A percentile compares a stretch with the other conserved stretches of the same genome.
These are phyloP conservation scores for Anoncus sp. DNA, from an alignment of 2,888 invertebrate genomes.

Conservation along the genomic window DNA sequence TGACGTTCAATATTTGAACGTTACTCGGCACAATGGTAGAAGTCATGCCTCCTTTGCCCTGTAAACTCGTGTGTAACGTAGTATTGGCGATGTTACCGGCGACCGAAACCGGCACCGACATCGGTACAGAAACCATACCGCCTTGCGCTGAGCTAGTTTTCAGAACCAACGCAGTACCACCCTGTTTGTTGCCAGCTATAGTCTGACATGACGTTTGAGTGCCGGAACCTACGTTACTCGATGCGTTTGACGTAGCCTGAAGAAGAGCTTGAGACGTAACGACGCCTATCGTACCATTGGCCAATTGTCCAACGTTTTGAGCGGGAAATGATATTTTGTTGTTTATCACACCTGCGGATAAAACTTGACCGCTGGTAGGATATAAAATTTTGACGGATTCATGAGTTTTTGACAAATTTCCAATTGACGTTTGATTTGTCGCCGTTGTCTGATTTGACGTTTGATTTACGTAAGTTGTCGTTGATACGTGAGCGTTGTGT, in stretches of 20 bases:
- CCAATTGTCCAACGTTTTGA: constrained; percentile 85
- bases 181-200: constrained; percentile 77
- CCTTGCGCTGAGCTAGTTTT: constrained; percentile 81
- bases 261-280: constrained; percentile 85
- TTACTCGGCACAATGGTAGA: constrained; percentile 88
- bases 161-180: constrained; percentile 82
- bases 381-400: constrained; percentile 83
- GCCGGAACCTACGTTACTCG: constrained; percentile 67
- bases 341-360: constrained; percentile 82
- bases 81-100: constrained; percentile 72
- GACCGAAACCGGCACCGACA: constrained; percentile 80
- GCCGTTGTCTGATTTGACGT: constrained; percentile 62
- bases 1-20: constrained; percentile 93
- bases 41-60: constrained; percentile 81
- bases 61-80: constrained; percentile 75
- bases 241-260: constrained; percentile 84
- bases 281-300: constrained; percentile 89
- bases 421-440: constrained; percentile 30
- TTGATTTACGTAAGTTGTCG: constrained; percentile 71
- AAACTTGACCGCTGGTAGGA: constrained; percentile 79
- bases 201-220: constrained; percentile 70
- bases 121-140: constrained; percentile 82
- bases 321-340: constrained; percentile 87
- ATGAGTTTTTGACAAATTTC: constrained; percentile 73
- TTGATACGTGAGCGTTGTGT: constrained; percentile 43